Evolutionary conservation across 1,140 invertebrate species (phyloP), one percentile per base, ranked within the genome.

Genomic region (Zeugodacus cucurbitae): DNA sequence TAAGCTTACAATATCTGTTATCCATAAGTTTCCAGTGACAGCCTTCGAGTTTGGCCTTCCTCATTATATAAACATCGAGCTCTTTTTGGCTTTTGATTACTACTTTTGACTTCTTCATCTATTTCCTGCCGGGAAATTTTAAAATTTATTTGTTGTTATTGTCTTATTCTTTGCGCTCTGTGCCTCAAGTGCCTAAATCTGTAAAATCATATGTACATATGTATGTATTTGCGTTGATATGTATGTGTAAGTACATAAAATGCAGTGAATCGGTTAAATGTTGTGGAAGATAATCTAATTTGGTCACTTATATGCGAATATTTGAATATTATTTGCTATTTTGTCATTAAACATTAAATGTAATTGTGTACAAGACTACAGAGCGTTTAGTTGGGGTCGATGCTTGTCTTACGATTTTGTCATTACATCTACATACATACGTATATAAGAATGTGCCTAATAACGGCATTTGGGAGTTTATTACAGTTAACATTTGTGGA

Each of bases 211-310:
- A 48, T 44, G 10, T 14, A 82, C 3, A 44, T 48, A 26, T 11
- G 20, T 74, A 14, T 74, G 10, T 14, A 82, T 26, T 22, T 48
- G 26, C 26, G 20, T 86, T 8, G 2, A 10, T 54, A 54, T 17
- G n/a, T 57, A 48, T 26, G 41, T 44, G n/a, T 82, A 82, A 48
- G 74, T 48, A 82, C n/a, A 82, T 82, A 54, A 82, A 82, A 82
- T 26, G 74, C 74, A 86, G 17, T 59, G 57, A 92, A 92, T 91
- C 91, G 91, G 91, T 92, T 92, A 90, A 92, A 92, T 92, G 91
- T 92, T 90, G 89, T 89, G 91, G 91, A 92, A 92, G 91, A 92
- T 92, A 92, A 92, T 92, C 91, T 92, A 92, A 92, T 92, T 92
- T 92, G 91, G 91, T 92, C 91, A 92, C 91, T 92, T 91, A 92